These are phyloP conservation scores for Steinernema feltiae DNA, from an alignment of 1,140 invertebrate species.

Conservation along the genomic window DNA sequence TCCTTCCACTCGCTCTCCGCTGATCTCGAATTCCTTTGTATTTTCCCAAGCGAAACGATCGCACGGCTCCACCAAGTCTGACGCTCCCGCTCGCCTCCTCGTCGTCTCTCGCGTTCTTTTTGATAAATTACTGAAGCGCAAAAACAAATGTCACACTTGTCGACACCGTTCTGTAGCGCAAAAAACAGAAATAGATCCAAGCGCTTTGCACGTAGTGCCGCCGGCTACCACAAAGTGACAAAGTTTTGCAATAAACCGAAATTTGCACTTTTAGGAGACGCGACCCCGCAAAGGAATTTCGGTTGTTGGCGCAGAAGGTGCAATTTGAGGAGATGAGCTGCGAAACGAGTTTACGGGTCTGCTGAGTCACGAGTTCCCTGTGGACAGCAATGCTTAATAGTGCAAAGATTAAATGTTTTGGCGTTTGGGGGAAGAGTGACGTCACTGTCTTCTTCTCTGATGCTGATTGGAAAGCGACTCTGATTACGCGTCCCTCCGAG, in stretches of 20 bases:
- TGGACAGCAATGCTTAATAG: background rate
- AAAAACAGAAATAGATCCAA: background rate
- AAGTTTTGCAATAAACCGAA: background rate
- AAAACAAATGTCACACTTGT: conserved; percentile 14
- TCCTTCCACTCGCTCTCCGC: no score
- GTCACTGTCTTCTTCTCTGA: background rate
- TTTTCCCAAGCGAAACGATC: background rate
- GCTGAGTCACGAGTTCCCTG: background rate
- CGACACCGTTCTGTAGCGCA: conserved; percentile 2
- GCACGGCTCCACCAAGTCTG: background rate
- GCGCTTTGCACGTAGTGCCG: background rate
- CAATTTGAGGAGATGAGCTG: background rate
- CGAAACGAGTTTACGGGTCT: background rate
- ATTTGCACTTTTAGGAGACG: background rate
- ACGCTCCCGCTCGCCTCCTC: background rate
- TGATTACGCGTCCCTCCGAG: background rate
- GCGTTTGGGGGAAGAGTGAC: background rate
- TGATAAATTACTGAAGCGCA: background rate
- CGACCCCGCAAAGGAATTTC: background rate
- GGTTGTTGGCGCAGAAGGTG: background rate
- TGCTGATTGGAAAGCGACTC: background rate
- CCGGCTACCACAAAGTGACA: background rate
- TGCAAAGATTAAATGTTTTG: background rate
- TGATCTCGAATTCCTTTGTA: background rate
- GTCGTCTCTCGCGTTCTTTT: background rate